Evolutionary conservation across 2,888 invertebrate species (phyloP).

Genomic region (Deladenus siricidicola): DNA sequence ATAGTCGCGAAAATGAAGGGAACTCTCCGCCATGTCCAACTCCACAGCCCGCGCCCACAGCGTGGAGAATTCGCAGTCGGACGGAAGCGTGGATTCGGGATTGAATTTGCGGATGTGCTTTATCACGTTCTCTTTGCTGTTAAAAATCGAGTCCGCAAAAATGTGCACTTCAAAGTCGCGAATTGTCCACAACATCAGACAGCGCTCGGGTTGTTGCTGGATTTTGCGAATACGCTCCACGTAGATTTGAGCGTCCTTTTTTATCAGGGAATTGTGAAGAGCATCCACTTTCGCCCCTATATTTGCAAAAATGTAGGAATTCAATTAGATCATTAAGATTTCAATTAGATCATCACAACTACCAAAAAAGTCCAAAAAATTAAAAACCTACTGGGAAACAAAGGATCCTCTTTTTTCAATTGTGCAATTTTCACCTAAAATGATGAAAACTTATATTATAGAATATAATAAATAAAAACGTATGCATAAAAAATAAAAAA

Average conservation of each 20-base stretch:
- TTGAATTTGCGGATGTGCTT: conserved; percentile 58
- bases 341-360: not conserved
- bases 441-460: not conserved
- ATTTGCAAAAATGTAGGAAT: conserved; percentile 5
- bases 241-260: conserved; percentile 89
- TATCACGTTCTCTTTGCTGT: conserved; percentile 69
- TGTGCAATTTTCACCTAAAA: conserved; percentile 58
- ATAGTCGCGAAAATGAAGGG: conserved; percentile 81
- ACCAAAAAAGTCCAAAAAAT: conserved; percentile 5
- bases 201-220: conserved; percentile 54
- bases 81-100: conserved; percentile 62
- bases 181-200: conserved; percentile 73
- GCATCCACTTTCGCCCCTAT: conserved; percentile 64
- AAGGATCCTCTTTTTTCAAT: conserved; percentile 71
- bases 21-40: conserved; percentile 75
- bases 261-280: conserved; percentile 73
- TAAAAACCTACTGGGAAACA: conserved; percentile 60
- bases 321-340: not conserved
- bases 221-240: conserved; percentile 65
- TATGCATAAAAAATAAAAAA: too few species aligned
- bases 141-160: conserved; percentile 76
- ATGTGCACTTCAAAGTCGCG: conserved; percentile 65
- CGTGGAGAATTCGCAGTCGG: conserved; percentile 57
- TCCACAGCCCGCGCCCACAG: conserved; percentile 84
- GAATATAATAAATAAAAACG: too few species aligned